Base-by-base conservation (phyloP, 2,888 invertebrate genomes). In the Cybosia mesomella region DNA sequence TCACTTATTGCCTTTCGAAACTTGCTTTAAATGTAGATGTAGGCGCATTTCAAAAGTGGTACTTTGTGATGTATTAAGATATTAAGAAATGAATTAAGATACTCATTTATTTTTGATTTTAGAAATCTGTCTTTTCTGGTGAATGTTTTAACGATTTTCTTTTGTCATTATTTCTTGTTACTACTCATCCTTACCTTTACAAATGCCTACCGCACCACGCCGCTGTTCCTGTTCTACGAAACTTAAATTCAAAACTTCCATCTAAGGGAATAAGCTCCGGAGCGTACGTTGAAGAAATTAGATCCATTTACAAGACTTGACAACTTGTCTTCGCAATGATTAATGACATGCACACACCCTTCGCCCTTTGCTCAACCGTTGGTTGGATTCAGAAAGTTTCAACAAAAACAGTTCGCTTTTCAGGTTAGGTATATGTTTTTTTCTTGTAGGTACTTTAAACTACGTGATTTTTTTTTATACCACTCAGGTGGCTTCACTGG, bases 241-340 rank as follows among this genome's bases (percentile, higher is more conserved):
- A 63, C 63, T 53, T 63, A 57, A 57, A 64, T 57, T 64, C 24
- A 64, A 64, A 64, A 64, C 55, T 55, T 64, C 64, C 32, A 43
- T 57, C 54, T 18, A 24, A n/a, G 39, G 39, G 24, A 64, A 64
- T 64, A 57, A 64, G 39, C 39, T 61, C 11, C 11, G 24, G 18
- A 55, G 34, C 62, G 58, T 66, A 32, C 64, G 70, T 34, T 34
- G 59, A 70, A 77, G 80, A 74, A 73, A 81, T 80, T 71, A 73
- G 74, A 82, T 70, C 73, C 76, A 70, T 77, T 76, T 68, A 73
- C 73, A 64, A 75, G 72, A 61, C 70, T 58, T 68, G 80, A 82
- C 82, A 77, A 73, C 71, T 77, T 82, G 82, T 73, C 80, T 64
- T 60, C 64, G 15, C 66, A 59, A 77, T 82, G 82, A 80, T 82